Evolutionary conservation across 2,888 invertebrate genomes (phyloP).

Genomic region (Latrodectus elegans): DNA sequence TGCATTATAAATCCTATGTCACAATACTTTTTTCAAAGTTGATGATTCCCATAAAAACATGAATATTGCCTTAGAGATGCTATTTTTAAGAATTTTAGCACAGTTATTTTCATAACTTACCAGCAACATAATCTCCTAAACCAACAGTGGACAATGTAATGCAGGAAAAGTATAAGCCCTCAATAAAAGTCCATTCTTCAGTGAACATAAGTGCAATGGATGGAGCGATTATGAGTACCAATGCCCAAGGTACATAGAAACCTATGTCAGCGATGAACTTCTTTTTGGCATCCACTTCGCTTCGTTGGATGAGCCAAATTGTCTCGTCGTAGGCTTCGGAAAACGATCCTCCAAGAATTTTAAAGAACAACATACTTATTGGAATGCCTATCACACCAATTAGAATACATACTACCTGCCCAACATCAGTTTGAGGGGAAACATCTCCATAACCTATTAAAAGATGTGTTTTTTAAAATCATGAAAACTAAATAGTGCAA

Average conservation of each 20-base stretch:
- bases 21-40: too few species aligned
- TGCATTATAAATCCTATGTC: too few species aligned
- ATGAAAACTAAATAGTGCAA: not conserved
- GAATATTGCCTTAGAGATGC: too few species aligned
- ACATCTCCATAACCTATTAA: constrained; percentile 45
- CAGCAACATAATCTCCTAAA: constrained; percentile 34
- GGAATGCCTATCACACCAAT: constrained; percentile 41
- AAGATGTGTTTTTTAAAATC: not conserved
- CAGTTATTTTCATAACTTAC: not conserved
- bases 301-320: not conserved
- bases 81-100: too few species aligned
- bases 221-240: constrained; percentile 21
- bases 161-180: constrained; percentile 20
- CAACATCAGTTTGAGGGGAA: constrained; percentile 13
- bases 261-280: not conserved
- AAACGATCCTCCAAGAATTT: constrained; percentile 10
- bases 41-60: too few species aligned
- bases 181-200: constrained; percentile 28
- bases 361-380: constrained; percentile 35
- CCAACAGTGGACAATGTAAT: constrained; percentile 29
- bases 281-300: not conserved
- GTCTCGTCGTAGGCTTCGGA: constrained; percentile 2
- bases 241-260: constrained; percentile 9
- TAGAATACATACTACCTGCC: constrained; percentile 22
- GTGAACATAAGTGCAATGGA: constrained; percentile 33